phyloP scores from a whole-genome alignment of 2,113 vertebrate species.

The Coregonus clupeaformis region DNA sequence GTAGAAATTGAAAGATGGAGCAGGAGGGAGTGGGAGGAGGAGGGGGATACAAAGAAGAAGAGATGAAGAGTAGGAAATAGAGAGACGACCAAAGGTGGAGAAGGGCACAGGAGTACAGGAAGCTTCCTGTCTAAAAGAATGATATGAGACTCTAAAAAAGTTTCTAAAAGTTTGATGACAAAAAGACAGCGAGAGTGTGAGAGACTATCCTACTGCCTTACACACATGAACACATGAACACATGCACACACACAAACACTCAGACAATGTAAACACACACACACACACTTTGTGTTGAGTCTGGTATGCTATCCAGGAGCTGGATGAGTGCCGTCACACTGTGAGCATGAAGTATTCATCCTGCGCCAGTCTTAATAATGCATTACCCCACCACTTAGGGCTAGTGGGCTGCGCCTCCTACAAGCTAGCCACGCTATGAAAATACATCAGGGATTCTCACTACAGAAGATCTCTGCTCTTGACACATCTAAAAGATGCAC shows the following conservation, averaged over 20 bases:
- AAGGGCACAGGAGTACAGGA: neutral
- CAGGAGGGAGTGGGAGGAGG: neutral
- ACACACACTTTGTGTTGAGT: neutral
- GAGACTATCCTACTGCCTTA: neutral
- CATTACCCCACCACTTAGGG: conserved; percentile 63
- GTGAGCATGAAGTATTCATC: conserved; percentile 61
- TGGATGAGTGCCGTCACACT: conserved; percentile 19
- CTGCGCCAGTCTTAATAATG: conserved; percentile 65
- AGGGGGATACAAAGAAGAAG: neutral
- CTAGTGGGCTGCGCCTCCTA: conserved; percentile 27
- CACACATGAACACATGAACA: neutral
- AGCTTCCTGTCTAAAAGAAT: neutral
- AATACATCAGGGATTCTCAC: conserved; percentile 42
- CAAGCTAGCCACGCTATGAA: neutral
- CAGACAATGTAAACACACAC: neutral
- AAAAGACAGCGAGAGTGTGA: no score
- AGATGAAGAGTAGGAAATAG: neutral
- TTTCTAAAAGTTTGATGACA: conserved; percentile 1
- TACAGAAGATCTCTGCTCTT: conserved; percentile 33
- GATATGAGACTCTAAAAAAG: neutral
- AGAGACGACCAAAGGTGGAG: neutral
- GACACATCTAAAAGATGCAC: neutral
- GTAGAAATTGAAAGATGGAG: neutral
- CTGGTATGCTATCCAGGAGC: conserved; percentile 30
- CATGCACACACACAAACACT: conserved; percentile 1